Percentiles rank a stretch among this genome's conserved stretches.
phyloP scores from a whole-genome alignment of 2,888 invertebrate genomes.

The Notodonta ziczac region DNA sequence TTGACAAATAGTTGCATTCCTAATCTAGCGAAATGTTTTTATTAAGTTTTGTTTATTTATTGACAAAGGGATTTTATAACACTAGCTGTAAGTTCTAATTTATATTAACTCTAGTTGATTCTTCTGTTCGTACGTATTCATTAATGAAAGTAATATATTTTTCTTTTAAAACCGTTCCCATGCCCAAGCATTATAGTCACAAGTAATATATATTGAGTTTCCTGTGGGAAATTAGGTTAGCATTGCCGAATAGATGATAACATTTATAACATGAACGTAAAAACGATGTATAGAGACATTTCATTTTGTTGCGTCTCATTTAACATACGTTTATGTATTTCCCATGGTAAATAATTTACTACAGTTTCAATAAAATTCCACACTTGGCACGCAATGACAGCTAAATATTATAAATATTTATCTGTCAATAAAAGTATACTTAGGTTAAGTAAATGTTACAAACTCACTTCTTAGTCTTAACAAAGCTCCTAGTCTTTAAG shows the following conservation, averaged over 20 bases:
- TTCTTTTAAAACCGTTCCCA: not conserved
- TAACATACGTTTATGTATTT: not conserved
- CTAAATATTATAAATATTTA: slow-evolving; percentile 1
- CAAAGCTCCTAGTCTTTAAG: slow-evolving; percentile 40
- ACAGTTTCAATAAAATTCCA: not conserved
- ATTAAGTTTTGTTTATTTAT: slow-evolving; percentile 43
- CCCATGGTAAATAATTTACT: not conserved
- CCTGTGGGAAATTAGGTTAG: not conserved
- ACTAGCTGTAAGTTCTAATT: slow-evolving; percentile 7
- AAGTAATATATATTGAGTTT: not conserved
- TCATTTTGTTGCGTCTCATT: too few relatives aligned
- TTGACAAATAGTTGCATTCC: slow-evolving; percentile 47
- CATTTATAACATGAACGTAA: not conserved
- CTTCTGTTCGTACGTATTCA: not conserved
- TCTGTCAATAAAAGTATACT: not conserved
- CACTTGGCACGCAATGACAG: not conserved
- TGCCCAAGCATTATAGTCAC: not conserved
- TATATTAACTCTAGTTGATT: slow-evolving; percentile 7
- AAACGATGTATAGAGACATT: too few relatives aligned
- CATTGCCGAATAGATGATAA: not conserved
- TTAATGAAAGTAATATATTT: not conserved
- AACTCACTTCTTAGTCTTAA: slow-evolving; percentile 36
- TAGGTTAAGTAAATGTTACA: slow-evolving; percentile 16
- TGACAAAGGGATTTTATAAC: slow-evolving; percentile 14
- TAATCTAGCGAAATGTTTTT: slow-evolving; percentile 30